Conservation (phyloP, 2,797 vertebrate genomes). For the Paedocypris micromegethes region DNA sequence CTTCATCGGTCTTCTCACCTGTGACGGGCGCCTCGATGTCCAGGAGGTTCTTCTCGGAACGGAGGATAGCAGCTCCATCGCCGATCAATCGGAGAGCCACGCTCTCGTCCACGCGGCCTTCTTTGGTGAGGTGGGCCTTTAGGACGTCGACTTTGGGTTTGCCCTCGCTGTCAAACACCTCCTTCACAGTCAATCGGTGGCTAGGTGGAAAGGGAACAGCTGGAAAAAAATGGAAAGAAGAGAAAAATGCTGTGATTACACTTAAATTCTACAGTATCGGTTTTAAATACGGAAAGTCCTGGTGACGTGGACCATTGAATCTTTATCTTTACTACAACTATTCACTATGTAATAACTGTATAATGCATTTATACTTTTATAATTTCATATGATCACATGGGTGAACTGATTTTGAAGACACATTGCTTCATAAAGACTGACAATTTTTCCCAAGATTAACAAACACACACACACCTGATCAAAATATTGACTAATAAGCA, state of each 20-base stretch:
- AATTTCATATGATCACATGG: no score
- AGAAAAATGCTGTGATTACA: not conserved
- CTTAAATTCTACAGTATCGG: no score
- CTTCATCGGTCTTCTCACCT: slow-evolving; percentile 65
- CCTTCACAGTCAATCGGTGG: slow-evolving; percentile 93
- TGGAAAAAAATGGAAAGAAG: slow-evolving; percentile 52
- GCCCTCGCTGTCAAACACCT: slow-evolving; percentile 95
- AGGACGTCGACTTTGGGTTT: slow-evolving; percentile 96
- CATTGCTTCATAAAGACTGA: no score
- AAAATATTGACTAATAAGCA: no score
- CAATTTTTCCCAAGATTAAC: no score
- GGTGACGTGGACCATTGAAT: no score
- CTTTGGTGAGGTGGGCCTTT: slow-evolving; percentile 97
- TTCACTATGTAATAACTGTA: no score
- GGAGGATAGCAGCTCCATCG: slow-evolving; percentile 89
- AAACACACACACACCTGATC: no score
- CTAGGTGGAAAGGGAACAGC: slow-evolving; percentile 97
- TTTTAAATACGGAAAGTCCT: no score
- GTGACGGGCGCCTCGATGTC: slow-evolving; percentile 98
- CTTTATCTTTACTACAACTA: no score
- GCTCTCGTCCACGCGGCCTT: slow-evolving; percentile 91
- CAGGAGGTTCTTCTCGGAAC: slow-evolving; percentile 91
- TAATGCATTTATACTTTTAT: no score
- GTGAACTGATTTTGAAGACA: no score
- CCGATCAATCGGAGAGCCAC: slow-evolving; percentile 92